Evolutionary conservation across 2,888 invertebrate genomes (phyloP), one percentile per base, ranked within the genome.

Genomic region (Pomacea canaliculata): DNA sequence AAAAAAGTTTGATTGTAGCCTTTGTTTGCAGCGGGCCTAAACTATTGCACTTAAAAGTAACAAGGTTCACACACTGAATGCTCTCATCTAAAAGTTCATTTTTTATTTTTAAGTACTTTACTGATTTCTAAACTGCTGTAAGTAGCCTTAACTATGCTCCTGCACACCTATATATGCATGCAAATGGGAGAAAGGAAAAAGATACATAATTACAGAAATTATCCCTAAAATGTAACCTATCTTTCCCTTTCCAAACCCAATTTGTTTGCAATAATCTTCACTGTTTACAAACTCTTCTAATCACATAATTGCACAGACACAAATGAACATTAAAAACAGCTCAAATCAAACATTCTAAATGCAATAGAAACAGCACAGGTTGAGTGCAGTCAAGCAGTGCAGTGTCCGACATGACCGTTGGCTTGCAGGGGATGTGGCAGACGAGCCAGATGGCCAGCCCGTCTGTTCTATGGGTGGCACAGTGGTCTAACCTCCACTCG

Each of bases 361-460:
- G 9, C 18, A 37, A 18, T 37, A 67, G 27, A 67, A 67, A 19
- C 27, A 46, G 18, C 46, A 18, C 67, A 67, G 67, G 46, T n/a
- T 71, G 37, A 69, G 37, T 46, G 73, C 73, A 73, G 73, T 67
- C 59, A 67, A 73, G 73, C 73, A 73, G 67, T 59, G 67, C 73
- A 73, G 73, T 72, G 72, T 73, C 73, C 67, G 73, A 73, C 73
- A 73, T 73, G 73, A 73, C 73, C 59, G 67, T 46, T 27, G 73
- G n/a, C 23, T 13, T 72, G 56, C 65, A 46, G 23, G 67, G 56
- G 46, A 59, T 63, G 51, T 67, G 66, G 73, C 51, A 66, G 65
- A 65, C 63, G 27, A n/a, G 69, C 63, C 18, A 23, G 23, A 59
- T 67, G 73, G 65, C 73, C 27, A 27, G 27, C 27, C 63, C 56